phyloP scores from a whole-genome alignment of 1,140 invertebrate genomes.

The Lasioglossum albipes region DNA sequence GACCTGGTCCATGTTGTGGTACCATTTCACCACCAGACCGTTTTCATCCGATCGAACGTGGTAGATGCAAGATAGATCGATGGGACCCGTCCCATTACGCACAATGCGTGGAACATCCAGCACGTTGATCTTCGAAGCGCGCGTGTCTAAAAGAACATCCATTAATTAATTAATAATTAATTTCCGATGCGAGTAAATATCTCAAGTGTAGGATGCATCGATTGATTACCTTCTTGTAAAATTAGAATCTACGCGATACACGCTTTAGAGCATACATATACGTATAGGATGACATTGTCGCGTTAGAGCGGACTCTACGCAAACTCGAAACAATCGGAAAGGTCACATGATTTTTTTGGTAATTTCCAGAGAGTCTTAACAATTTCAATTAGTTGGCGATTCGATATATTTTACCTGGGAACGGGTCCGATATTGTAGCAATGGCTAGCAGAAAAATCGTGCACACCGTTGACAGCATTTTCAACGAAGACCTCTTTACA shows the following conservation, averaged over 20 bases:
- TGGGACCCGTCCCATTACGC: slow-evolving; percentile 83
- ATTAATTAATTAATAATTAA: background rate
- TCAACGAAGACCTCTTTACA: slow-evolving; percentile 57
- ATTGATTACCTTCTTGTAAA: background rate
- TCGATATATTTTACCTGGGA: slow-evolving; percentile 17
- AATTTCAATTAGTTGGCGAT: too few relatives aligned
- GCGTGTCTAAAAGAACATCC: slow-evolving; percentile 29
- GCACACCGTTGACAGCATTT: slow-evolving; percentile 47
- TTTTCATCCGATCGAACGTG: slow-evolving; percentile 81
- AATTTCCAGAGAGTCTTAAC: too few relatives aligned
- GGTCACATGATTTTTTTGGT: too few relatives aligned
- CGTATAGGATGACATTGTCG: background rate
- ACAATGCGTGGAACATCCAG: slow-evolving; percentile 84
- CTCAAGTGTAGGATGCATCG: background rate
- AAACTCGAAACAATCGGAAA: background rate
- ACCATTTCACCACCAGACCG: slow-evolving; percentile 89
- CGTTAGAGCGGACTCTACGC: background rate
- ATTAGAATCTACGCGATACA: background rate
- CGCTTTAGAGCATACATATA: background rate
- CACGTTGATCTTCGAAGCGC: slow-evolving; percentile 81
- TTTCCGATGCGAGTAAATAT: background rate
- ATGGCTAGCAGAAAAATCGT: slow-evolving; percentile 19
- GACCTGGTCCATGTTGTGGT: slow-evolving; percentile 85
- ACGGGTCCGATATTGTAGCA: slow-evolving; percentile 3
- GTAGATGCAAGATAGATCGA: slow-evolving; percentile 87